A percentile compares a stretch with the other conserved stretches of the same genome.
phyloP scores from a whole-genome alignment of 1,140 invertebrate species.

The Drosophila gunungcola region DNA sequence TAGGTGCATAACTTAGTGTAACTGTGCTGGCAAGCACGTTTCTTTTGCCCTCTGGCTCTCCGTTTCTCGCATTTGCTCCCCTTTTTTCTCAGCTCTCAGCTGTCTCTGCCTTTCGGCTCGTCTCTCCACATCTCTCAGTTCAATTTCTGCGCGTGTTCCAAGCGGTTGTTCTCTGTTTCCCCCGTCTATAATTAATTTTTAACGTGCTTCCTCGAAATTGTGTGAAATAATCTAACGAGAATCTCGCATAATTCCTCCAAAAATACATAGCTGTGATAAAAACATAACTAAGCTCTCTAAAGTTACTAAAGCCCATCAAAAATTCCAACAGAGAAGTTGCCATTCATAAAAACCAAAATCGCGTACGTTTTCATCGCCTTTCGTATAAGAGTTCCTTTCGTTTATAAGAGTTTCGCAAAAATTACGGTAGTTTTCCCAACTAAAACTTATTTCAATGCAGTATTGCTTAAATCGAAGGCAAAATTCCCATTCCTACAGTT shows the following conservation, averaged over 20 bases:
- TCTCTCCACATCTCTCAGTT: constrained; percentile 52
- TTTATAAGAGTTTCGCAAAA: constrained; percentile 32
- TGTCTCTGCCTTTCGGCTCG: constrained; percentile 18
- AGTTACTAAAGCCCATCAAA: constrained; percentile 3
- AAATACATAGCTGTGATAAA: constrained; percentile 64
- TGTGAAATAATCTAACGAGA: constrained; percentile 19
- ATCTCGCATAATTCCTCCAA: constrained; percentile 27
- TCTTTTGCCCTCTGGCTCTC: constrained; percentile 8
- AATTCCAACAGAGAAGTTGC: constrained; percentile 7
- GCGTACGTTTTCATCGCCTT: constrained; percentile 30
- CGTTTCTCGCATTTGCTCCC: neutral
- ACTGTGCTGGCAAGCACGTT: constrained; percentile 38
- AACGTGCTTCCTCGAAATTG: constrained; percentile 64
- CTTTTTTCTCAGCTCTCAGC: constrained; percentile 15
- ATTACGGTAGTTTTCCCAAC: constrained; percentile 38
- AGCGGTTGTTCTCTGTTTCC: constrained; percentile 55
- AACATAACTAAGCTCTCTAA: constrained; percentile 15
- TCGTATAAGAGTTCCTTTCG: constrained; percentile 47
- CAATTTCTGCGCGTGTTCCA: constrained; percentile 68
- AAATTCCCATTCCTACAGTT: constrained; percentile 4
- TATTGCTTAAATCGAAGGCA: constrained; percentile 7
- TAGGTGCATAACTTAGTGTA: constrained; percentile 10
- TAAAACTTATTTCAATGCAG: constrained; percentile 34
- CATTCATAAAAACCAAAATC: constrained; percentile 54
- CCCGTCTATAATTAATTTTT: constrained; percentile 41